Evolutionary conservation across 2,113 vertebrate genomes (phyloP).

Genomic region (Zosterops japonicus): DNA sequence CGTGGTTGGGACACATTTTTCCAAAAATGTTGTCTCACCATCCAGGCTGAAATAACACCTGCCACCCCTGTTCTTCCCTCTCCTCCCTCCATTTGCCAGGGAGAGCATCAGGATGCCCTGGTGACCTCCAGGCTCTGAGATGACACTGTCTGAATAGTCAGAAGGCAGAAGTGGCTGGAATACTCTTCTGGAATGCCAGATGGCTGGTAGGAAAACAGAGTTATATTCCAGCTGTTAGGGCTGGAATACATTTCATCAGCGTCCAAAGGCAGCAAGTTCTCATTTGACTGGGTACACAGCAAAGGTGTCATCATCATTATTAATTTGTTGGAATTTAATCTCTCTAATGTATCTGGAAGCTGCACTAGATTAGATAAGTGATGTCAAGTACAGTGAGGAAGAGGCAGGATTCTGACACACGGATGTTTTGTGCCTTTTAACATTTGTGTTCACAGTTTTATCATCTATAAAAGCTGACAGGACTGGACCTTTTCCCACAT

Average conservation of each 20-base stretch:
- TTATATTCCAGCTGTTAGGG: constrained; percentile 21
- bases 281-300: constrained; percentile 26
- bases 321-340: constrained; percentile 25
- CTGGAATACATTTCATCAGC: not conserved
- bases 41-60: not conserved
- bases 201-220: not conserved
- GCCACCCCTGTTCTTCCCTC: not conserved
- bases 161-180: not conserved
- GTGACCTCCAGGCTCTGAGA: not conserved
- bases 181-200: constrained; percentile 6
- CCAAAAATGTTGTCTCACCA: not conserved
- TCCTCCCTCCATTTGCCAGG: not conserved
- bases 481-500: not conserved
- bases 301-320: constrained; percentile 9
- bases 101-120: not conserved
- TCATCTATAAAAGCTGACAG: not conserved
- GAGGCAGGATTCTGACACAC: not conserved
- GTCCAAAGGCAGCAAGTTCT: constrained; percentile 3
- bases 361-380: not conserved
- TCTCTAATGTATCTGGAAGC: constrained; percentile 1
- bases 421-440: not conserved
- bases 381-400: not conserved
- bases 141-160: not conserved
- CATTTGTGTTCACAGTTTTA: not conserved
- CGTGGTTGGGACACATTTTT: not conserved